Evolutionary conservation across 2,797 vertebrate species (phyloP).

Genomic region (Lerista edwardsae): DNA sequence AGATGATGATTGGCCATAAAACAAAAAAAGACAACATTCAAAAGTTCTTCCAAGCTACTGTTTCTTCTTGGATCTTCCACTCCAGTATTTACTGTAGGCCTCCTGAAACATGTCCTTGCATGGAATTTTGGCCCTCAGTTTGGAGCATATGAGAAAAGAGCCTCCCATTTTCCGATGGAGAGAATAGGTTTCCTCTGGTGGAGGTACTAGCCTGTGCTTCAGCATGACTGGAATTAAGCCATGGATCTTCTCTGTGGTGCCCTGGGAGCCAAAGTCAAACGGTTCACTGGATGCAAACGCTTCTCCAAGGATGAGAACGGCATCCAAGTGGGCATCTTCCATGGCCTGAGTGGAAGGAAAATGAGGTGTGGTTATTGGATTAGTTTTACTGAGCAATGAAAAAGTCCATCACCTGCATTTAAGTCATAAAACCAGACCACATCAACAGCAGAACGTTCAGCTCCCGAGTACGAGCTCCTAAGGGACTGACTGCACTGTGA

Average conservation of each 20-base stretch:
- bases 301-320: conserved; percentile 96
- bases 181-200: conserved; percentile 96
- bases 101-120: conserved; percentile 92
- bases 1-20: conserved; percentile 35
- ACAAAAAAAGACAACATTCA: background rate
- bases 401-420: background rate
- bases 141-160: conserved; percentile 98
- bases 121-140: conserved; percentile 86
- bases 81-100: conserved; percentile 87
- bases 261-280: conserved; percentile 91
- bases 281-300: conserved; percentile 86
- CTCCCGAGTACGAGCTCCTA: background rate
- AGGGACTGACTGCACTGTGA: background rate
- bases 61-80: conserved; percentile 74
- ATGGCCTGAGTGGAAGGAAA: conserved; percentile 81
- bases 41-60: conserved; percentile 41
- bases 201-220: conserved; percentile 91
- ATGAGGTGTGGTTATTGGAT: background rate
- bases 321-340: conserved; percentile 92
- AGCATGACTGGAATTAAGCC: conserved; percentile 95
- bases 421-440: background rate
- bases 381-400: background rate
- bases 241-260: conserved; percentile 95
- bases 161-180: conserved; percentile 98
- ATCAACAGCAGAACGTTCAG: background rate